Percentiles rank a stretch among this genome's conserved stretches.
phyloP scores from a whole-genome alignment of 2,113 vertebrate species.

The Morone chrysops region DNA sequence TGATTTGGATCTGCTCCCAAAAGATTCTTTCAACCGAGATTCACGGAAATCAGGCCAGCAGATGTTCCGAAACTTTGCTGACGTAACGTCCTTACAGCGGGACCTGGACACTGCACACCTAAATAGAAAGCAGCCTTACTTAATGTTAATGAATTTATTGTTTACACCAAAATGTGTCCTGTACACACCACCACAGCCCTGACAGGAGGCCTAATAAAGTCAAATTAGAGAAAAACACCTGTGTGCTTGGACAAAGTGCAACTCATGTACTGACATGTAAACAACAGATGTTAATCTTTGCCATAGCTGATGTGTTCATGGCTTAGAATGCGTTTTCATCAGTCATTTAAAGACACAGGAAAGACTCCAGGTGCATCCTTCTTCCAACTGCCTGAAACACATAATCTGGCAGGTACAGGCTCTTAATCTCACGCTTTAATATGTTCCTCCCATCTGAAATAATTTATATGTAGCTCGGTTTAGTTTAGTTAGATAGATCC shows the following conservation, averaged over 20 bases:
- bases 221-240: neutral
- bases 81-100: neutral
- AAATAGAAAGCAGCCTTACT: neutral
- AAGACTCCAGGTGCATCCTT: slow-evolving; percentile 1
- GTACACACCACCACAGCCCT: neutral
- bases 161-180: neutral
- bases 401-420: neutral
- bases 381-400: neutral
- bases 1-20: too few relatives aligned
- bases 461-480: neutral
- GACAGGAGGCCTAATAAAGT: neutral
- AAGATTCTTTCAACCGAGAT: too few relatives aligned
- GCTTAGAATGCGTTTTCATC: neutral
- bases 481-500: neutral
- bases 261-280: neutral
- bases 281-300: neutral
- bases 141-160: neutral
- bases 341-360: neutral
- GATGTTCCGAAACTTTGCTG: too few relatives aligned
- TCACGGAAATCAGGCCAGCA: too few relatives aligned
- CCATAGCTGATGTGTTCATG: slow-evolving; percentile 1
- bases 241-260: neutral
- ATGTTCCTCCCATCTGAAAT: neutral
- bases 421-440: neutral
- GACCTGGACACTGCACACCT: neutral